Base-by-base conservation (phyloP, 2,797 vertebrate genomes). In the Phataginus tricuspis region DNA sequence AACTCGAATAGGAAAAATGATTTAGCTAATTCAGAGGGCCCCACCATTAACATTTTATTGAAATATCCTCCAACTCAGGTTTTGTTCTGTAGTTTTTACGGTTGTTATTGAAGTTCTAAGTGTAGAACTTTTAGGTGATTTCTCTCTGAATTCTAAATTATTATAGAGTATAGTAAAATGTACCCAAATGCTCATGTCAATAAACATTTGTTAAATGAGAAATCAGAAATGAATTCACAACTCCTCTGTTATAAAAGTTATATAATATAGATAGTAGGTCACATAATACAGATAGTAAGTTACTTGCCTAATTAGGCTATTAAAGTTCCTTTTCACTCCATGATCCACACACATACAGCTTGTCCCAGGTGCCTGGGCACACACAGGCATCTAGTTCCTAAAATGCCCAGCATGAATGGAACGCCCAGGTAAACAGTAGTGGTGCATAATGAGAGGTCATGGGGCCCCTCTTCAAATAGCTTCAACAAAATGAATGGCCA, bases 401-500 rank as follows among this genome's bases (percentile, higher is more conserved):
- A 78, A 69, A 79, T 2, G 16, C 72, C 86, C 79, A 83, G 80
- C 42, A 19, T 0, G 42, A 69, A 72, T 27, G 49, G 64, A 79
- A 80, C 19, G 2, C 59, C 72, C 96, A 92, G 89, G 89, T 91
- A 91, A 89, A 84, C 8, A 34, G 66, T 21, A 83, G 71, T 23
- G 57, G 49, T 94, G 82, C 37, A 14, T 42, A 95, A 64, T 8
- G 55, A 57, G 27, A 64, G 59, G 86, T 91, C 23, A 19, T 27
- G 34, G 97, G 64, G 90, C 80, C 71, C 31, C 88, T 92, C 87
- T 88, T 91, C 92, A 94, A 63, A 92, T 57, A 94, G 42, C 86
- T 74, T 66, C 37, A 0, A 14, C 75, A 19, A 96, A 95, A 93
- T 93, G 80, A 97, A 96, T 86, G 95, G 91, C 94, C 90, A n/a